Evolutionary conservation across 2,797 vertebrate genomes (phyloP).

Genomic region (Eulemur coronatus): DNA sequence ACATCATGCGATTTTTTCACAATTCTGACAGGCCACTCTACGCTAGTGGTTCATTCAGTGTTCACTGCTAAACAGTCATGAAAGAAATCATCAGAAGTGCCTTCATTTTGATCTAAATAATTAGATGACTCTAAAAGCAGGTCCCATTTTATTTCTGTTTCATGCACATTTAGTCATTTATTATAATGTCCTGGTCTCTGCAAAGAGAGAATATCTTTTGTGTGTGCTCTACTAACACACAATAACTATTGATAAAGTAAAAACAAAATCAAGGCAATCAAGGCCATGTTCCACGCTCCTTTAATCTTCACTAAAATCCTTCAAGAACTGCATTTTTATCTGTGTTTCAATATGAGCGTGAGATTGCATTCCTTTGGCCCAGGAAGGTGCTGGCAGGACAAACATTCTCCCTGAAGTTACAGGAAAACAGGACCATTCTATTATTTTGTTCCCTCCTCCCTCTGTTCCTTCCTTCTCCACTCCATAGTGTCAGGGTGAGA

Average conservation of each 20-base stretch:
- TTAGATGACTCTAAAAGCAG: neutral
- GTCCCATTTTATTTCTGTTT: neutral
- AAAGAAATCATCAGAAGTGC: neutral
- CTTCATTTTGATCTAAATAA: neutral
- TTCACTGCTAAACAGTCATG: neutral
- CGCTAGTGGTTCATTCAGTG: neutral
- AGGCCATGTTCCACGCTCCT: neutral
- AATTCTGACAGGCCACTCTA: neutral
- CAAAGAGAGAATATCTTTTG: neutral
- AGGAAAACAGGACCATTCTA: neutral
- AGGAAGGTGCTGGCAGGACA: neutral
- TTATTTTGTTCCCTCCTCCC: neutral
- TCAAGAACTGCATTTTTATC: neutral
- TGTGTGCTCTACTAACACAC: neutral
- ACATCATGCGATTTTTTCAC: neutral
- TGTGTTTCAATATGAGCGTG: neutral
- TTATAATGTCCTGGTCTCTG: neutral
- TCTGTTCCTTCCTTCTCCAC: neutral
- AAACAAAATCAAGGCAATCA: neutral
- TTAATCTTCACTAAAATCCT: neutral
- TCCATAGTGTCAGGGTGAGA: neutral
- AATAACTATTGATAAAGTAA: neutral
- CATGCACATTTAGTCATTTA: neutral
- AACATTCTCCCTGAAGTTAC: neutral
- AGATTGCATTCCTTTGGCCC: neutral